A percentile compares a stretch with the other conserved stretches of the same genome.
Conservation (phyloP, 1,140 invertebrate genomes). For the Temnothorax nylanderi region DNA sequence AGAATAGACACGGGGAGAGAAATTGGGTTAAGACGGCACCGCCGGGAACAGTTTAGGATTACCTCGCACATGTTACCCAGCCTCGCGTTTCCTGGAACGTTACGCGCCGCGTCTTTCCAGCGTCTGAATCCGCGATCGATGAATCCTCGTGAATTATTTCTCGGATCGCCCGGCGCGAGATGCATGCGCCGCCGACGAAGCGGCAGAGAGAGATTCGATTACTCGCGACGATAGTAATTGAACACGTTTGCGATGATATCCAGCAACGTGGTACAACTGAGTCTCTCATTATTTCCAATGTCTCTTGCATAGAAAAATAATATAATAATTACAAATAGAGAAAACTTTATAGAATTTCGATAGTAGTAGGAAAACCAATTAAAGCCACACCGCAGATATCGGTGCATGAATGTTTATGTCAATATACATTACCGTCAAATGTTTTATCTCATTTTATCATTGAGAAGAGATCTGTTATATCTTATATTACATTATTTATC, state of each 20-base stretch:
- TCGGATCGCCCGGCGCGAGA: conserved; percentile 22
- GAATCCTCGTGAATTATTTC: conserved; percentile 61
- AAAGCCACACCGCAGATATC: neutral
- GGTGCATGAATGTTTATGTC: neutral
- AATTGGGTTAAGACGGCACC: conserved; percentile 80
- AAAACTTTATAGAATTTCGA: neutral
- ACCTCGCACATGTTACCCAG: conserved; percentile 73
- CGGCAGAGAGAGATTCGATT: conserved; percentile 63
- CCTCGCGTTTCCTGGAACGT: conserved; percentile 48
- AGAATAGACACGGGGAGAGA: conserved; percentile 73
- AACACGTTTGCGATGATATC: conserved; percentile 19
- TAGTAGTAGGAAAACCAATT: neutral
- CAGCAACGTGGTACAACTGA: neutral
- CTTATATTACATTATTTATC: neutral
- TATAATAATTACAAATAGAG: neutral
- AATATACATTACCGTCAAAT: neutral
- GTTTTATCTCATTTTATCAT: neutral
- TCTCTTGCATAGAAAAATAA: neutral
- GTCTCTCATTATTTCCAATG: neutral
- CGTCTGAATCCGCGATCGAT: conserved; percentile 62
- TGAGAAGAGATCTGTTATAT: neutral
- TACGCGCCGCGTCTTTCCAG: conserved; percentile 21
- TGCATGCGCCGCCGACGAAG: neutral
- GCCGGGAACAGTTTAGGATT: conserved; percentile 77
- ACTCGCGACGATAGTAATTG: conserved; percentile 52